Base-by-base conservation (phyloP, 2,797 vertebrate species). In the Karalla daura region DNA sequence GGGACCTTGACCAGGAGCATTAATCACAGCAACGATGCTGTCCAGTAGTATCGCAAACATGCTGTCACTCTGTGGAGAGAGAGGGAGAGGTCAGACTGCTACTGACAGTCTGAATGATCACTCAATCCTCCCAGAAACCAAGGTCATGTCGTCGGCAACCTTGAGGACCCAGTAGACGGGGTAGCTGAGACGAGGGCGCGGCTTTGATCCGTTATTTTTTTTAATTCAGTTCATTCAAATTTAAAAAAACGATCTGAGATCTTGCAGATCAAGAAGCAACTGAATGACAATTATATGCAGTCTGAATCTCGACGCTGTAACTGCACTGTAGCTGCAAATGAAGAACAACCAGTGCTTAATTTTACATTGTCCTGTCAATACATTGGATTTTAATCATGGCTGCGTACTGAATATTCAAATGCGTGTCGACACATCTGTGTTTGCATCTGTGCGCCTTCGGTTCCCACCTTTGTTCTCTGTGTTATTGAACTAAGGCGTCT, bases 41-140 rank as follows among this genome's bases (percentile, higher is more conserved):
- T 78, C 79, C 86, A 56, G 67, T 39, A 61, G 49, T 67, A 79
- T 77, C 77, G 64, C 83, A 83, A 76, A 86, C 83, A 79, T 47
- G 59, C 73, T 54, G 78, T 71, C 66, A 61, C 62, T 68, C 64
- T 50, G 60, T 5, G 25, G 56, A 28, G 41, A 70, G 51, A 32
- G 37, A 40, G 69, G 63, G 56, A 74, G 64, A 71, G 89, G 84
- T 88, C 77, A 83, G 49, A 73, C 60, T 24, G 35, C 28, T 53
- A 17, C 64, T 77, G 86, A 86, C 86, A 75, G 65, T 45, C 74
- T 80, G 76, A 86, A 85, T 80, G 73, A 89, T 87, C 81, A 56
- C 84, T 86, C 75, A 77, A 55, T 83, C 78, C 70, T 27, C 63
- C 27, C 60, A 65, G 44, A 56, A 78, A 74, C 53, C 88, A 91